These are phyloP conservation scores for Pterostichus madidus DNA, from an alignment of 2,888 invertebrate species.

Conservation along the genomic window DNA sequence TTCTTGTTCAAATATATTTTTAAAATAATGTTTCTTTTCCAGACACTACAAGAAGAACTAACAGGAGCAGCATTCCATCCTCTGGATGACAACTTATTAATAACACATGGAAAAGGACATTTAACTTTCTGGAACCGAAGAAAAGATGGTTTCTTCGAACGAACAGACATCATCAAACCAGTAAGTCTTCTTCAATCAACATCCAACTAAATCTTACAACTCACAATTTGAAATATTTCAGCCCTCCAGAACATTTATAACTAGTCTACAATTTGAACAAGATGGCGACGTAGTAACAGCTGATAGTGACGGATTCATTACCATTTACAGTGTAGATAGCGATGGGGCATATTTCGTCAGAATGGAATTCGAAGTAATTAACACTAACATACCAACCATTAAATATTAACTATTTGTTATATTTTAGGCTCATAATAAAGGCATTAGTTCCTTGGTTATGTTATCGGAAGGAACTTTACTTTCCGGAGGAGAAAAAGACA, in stretches of 20 bases:
- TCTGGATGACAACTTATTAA: conserved; percentile 92
- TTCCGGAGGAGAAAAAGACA: conserved; percentile 93
- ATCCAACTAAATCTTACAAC: too few species aligned
- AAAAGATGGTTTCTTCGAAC: conserved; percentile 94
- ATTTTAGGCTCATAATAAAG: conserved; percentile 88
- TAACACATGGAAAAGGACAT: conserved; percentile 95
- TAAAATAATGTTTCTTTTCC: conserved; percentile 69
- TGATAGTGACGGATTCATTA: conserved; percentile 94
- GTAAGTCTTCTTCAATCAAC: conserved; percentile 75
- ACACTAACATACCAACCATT: background rate
- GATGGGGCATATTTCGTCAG: conserved; percentile 93
- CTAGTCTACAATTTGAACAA: conserved; percentile 93
- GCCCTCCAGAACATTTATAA: conserved; percentile 91
- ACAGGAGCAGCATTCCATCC: conserved; percentile 95
- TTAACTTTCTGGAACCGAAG: conserved; percentile 95
- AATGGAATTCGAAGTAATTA: conserved; percentile 89
- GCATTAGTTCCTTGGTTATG: conserved; percentile 92
- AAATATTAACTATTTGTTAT: conserved; percentile 4
- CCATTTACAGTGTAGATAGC: conserved; percentile 93
- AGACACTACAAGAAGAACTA: conserved; percentile 94
- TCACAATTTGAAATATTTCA: conserved; percentile 74
- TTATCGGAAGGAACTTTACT: conserved; percentile 93
- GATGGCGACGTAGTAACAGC: conserved; percentile 96
- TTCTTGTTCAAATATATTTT: background rate
- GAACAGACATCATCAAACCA: conserved; percentile 93